Evolutionary conservation across 1,140 invertebrate genomes (phyloP), one percentile per base, ranked within the genome.

Genomic region (Drosophila funebris): DNA sequence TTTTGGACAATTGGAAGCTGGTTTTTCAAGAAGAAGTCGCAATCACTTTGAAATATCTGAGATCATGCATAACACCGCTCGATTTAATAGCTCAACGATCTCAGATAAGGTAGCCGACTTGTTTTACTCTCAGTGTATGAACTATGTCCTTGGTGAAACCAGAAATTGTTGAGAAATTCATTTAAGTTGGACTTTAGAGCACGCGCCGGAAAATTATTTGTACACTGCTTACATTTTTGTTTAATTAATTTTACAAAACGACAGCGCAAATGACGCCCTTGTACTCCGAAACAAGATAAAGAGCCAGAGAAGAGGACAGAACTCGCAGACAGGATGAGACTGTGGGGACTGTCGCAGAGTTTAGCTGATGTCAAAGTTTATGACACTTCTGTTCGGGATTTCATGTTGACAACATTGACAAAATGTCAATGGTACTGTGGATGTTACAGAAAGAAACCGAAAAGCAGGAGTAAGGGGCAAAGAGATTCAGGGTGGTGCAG

Each of bases 321-420:
- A 50, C 31, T 67, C n/a, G 9, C 11, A 52, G 43, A 16, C 44
- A 41, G 54, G 24, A 29, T 33, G 39, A 13, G 46, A 36, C 18
- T 14, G 27, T 11, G 46, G 37, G 11, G 20, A 50, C 37, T 53
- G 53, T 67, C 29, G n/a, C 29, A 41, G 54, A 60, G 62, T 58
- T 58, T 60, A 41, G 44, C 61, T 73, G 78, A 76, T 85, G 70
- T 78, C 78, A 82, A 80, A 87, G 83, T 88, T 88, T 87, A 87
- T 87, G 82, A 87, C 82, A 87, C 83, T 88, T 80, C 67, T 70
- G 78, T 66, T 54, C 24, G 83, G 78, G 75, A 82, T 78, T 87
- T 88, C 76, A 82, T 82, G 82, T 75, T 88, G 82, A 85, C 82
- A 87, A 87, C 83, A 85, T 85, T 87, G 82, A 85, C 82, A 87